A percentile compares a stretch with the other conserved stretches of the same genome.
Evolutionary conservation across 2,113 vertebrate genomes (phyloP).

Genomic region (Strigops habroptila): DNA sequence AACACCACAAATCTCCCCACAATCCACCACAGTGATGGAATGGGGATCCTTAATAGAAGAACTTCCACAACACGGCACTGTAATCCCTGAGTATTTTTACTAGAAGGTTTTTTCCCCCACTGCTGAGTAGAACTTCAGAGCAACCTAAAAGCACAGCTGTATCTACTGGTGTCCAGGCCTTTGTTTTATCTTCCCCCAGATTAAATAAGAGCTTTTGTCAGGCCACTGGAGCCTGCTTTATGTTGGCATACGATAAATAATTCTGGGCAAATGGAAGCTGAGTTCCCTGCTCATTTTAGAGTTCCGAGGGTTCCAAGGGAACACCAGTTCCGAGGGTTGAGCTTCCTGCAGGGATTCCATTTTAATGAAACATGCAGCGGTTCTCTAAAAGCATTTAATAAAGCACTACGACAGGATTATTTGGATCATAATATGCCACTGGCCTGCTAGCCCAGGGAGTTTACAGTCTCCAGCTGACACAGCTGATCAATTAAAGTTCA

Average conservation of each 20-base stretch:
- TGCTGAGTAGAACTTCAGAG: not conserved
- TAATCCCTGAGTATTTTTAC: not conserved
- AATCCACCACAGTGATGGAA: not conserved
- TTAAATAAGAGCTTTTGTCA: not conserved
- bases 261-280: not conserved
- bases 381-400: conserved; percentile 16
- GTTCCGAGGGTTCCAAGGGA: not conserved
- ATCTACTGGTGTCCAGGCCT: not conserved
- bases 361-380: not conserved
- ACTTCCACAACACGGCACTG: not conserved
- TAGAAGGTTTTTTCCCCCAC: not conserved
- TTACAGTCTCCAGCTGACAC: not conserved
- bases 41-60: not conserved
- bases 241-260: not conserved
- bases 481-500: not conserved
- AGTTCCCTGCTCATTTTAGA: not conserved
- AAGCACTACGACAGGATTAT: conserved; percentile 24
- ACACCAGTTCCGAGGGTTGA: not conserved
- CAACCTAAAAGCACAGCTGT: not conserved
- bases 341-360: conserved; percentile 28
- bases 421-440: not conserved
- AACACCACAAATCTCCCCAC: not conserved
- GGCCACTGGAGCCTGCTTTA: not conserved
- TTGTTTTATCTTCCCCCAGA: not conserved
- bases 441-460: not conserved